Evolutionary conservation across 2,797 vertebrate genomes (phyloP), one percentile per base, ranked within the genome.

Genomic region (Esox lucius): DNA sequence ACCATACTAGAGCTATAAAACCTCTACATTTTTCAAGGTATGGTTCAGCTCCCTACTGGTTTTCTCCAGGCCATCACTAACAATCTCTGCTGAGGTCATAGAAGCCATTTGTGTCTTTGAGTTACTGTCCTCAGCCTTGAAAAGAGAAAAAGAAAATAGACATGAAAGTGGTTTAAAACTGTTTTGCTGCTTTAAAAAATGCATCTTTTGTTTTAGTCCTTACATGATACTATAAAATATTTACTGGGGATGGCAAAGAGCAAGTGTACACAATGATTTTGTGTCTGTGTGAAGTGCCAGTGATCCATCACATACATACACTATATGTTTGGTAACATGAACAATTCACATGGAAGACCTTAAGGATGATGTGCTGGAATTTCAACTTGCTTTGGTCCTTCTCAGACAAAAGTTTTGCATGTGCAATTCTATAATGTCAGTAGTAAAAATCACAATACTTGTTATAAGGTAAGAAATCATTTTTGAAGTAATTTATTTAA

Each of bases 201-300:
- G 78, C 80, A 74, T 83, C 81, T 82, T 87, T 91, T 89, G 84
- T 90, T 85, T 85, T 80, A 81, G 73, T 46, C 59, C 74, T 33
- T 79, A 75, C 83, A 65, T 79, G 79, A 81, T 75, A 79, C 86
- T 79, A 91, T 93, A 81, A 91, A 92, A 92, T 89, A 78, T 92
- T 59, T 92, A 90, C 93, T 91, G 81, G 78, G 74, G 15, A 76
- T 71, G 83, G 75, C 65, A 73, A 86, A 89, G 88, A 88, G 83
- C 80, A 81, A 75, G 78, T 77, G 78, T 83, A 70, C 77, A 84
- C 84, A 77, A 87, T 66, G 35, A 15, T n/a, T 53, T 24, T 76
- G 64, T 74, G 73, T 68, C 76, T 69, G 73, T 65, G 72, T 69
- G 51, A 62, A 26, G 11, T 24, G 48, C 56, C 53, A 16, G 64